Evolutionary conservation across 2,113 vertebrate genomes (phyloP).

Genomic region (Oryzias melastigma): DNA sequence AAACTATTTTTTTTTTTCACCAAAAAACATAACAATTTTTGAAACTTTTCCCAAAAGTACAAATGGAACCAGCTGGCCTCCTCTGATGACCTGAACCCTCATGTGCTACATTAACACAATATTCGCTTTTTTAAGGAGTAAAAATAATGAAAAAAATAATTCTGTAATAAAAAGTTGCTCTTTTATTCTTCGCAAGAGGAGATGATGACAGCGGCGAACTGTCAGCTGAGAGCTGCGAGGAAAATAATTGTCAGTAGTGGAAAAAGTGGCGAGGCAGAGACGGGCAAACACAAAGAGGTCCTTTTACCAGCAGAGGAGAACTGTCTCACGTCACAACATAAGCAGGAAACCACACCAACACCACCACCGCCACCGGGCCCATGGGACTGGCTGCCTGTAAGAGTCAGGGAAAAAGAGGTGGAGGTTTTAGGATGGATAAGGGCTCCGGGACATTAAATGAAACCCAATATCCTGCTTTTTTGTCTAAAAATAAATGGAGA

Average conservation of each 20-base stretch:
- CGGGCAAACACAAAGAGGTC: conserved; percentile 62
- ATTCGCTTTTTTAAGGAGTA: too few relatives aligned
- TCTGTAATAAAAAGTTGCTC: conserved; percentile 8
- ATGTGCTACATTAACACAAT: neutral
- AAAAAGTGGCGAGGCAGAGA: conserved; percentile 39
- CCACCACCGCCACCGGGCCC: conserved; percentile 45
- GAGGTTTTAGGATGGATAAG: conserved; percentile 8
- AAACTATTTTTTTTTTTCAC: too few relatives aligned
- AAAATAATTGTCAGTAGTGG: conserved; percentile 64
- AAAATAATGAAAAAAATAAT: too few relatives aligned
- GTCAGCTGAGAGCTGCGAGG: conserved; percentile 56
- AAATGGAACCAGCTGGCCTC: conserved; percentile 51
- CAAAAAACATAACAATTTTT: too few relatives aligned
- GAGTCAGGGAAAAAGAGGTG: neutral
- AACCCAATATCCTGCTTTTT: conserved; percentile 62
- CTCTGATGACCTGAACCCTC: conserved; percentile 33
- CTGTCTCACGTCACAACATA: conserved; percentile 64
- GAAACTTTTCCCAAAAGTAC: conserved; percentile 1
- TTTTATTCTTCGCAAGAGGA: conserved; percentile 5
- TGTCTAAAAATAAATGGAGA: conserved; percentile 76
- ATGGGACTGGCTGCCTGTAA: conserved; percentile 26
- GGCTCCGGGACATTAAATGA: conserved; percentile 67
- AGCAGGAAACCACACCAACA: conserved; percentile 65
- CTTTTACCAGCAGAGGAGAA: conserved; percentile 54
- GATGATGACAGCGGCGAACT: conserved; percentile 42